These are phyloP conservation scores for Tachycineta bicolor DNA, from an alignment of 2,113 vertebrate genomes.

Conservation along the genomic window DNA sequence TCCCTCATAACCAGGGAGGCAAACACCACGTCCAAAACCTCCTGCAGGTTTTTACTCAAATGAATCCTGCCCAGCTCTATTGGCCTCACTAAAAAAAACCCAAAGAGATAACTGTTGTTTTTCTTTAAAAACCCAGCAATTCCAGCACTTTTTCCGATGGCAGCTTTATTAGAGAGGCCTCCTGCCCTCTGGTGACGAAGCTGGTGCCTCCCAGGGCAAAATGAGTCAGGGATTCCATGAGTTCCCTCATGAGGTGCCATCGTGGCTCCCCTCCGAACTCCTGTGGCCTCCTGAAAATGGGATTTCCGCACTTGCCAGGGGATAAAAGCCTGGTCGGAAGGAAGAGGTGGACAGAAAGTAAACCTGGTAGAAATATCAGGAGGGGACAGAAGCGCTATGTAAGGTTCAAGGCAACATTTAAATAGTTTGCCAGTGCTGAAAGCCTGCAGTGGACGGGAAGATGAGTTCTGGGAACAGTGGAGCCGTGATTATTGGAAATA, in stretches of 20 bases:
- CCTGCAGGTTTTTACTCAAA: neutral
- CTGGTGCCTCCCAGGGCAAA: neutral
- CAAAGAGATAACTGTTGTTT: neutral
- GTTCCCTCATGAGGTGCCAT: neutral
- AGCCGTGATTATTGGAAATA: fast-evolving
- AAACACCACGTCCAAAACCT: fast-evolving
- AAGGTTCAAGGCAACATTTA: too few species aligned
- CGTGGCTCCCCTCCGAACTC: neutral
- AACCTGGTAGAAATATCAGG: neutral
- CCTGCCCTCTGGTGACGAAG: neutral
- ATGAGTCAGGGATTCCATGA: fast-evolving
- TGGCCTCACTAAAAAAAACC: fast-evolving
- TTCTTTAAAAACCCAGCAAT: neutral
- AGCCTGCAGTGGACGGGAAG: neutral
- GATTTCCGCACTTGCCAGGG: neutral
- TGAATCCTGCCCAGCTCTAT: neutral
- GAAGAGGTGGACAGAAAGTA: neutral
- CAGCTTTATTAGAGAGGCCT: neutral
- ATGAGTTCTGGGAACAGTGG: fast-evolving
- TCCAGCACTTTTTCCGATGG: neutral
- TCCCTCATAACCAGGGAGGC: neutral
- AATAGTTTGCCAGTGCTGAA: neutral
- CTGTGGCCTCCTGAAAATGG: fast-evolving
- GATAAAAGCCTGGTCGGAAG: neutral
- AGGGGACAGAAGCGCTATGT: fast-evolving